A percentile compares a stretch with the other conserved stretches of the same genome.
Conservation (phyloP, 2,888 invertebrate genomes). For the Caenorhabditis sp. region DNA sequence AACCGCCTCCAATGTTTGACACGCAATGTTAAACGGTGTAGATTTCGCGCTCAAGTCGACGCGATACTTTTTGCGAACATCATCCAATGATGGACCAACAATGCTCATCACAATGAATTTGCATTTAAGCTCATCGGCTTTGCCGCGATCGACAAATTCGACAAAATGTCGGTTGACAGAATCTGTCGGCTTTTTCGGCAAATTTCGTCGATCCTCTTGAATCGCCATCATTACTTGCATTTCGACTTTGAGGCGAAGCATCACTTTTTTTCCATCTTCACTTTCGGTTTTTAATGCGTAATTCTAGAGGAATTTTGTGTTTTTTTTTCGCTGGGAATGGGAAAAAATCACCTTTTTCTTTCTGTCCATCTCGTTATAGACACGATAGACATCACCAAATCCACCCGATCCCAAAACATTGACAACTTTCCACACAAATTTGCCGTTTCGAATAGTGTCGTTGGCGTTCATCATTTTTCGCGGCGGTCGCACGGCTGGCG, state of each 20-base stretch:
- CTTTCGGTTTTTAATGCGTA: slow-evolving; percentile 50
- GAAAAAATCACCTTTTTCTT: slow-evolving; percentile 2
- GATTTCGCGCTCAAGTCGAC: slow-evolving; percentile 13
- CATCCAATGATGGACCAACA: slow-evolving; percentile 47
- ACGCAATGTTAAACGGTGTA: slow-evolving; percentile 21
- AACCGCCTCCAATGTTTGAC: slow-evolving; percentile 36
- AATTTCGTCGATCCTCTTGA: slow-evolving; percentile 14
- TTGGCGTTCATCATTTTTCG: slow-evolving; percentile 24
- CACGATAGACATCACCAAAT: slow-evolving; percentile 50
- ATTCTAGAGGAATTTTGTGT: too few relatives aligned
- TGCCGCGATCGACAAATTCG: slow-evolving; percentile 45
- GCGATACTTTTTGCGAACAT: slow-evolving; percentile 30
- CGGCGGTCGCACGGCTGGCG: too few relatives aligned
- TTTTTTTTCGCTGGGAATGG: too few relatives aligned
- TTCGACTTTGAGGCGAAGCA: slow-evolving; percentile 51
- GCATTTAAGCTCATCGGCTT: slow-evolving; percentile 34
- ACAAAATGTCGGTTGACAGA: slow-evolving; percentile 34
- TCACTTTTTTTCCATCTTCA: slow-evolving; percentile 34
- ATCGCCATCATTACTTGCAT: slow-evolving; percentile 32
- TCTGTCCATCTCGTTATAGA: slow-evolving; percentile 12
- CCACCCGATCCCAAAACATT: slow-evolving; percentile 43
- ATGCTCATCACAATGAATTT: slow-evolving; percentile 53
- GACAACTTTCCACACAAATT: slow-evolving; percentile 26
- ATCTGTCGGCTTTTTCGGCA: neutral
- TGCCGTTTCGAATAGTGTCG: slow-evolving; percentile 16